These are phyloP conservation scores for Nipponacmea schrenckii DNA, from an alignment of 2,888 invertebrate species.

Conservation along the genomic window DNA sequence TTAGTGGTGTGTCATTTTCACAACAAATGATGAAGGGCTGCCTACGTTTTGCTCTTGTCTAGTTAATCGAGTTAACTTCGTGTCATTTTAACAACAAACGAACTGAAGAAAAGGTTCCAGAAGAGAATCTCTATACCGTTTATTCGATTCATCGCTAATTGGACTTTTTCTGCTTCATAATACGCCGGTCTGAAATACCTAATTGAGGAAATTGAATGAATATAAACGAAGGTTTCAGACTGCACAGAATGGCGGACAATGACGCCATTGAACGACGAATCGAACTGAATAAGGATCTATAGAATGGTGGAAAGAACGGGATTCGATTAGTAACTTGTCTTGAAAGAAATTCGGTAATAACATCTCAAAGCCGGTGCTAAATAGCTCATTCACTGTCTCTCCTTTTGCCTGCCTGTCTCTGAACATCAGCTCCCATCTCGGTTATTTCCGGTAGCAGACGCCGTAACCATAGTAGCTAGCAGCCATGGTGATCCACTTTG, in stretches of 20 bases:
- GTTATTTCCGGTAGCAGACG: no score
- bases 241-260: conserved; percentile 25
- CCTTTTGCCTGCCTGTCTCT: no score
- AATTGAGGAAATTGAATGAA: conserved; percentile 43
- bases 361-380: conserved; percentile 5
- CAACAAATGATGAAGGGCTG: not conserved
- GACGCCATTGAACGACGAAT: conserved; percentile 24
- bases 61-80: not conserved
- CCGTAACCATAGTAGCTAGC: no score
- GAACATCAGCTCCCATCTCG: no score
- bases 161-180: conserved; percentile 33
- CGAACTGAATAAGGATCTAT: conserved; percentile 16
- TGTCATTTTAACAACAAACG: conserved; percentile 6
- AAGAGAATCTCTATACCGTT: not conserved
- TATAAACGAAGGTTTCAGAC: conserved; percentile 41
- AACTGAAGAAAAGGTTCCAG: not conserved
- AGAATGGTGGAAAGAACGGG: conserved; percentile 10
- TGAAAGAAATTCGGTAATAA: conserved; percentile 9
- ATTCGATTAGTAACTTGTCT: conserved; percentile 21
- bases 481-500: no score
- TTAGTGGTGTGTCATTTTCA: not conserved
- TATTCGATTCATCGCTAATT: conserved; percentile 18
- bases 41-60: not conserved
- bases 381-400: conserved; percentile 1
- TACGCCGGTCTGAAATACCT: conserved; percentile 29